Conservation (phyloP, 2,113 vertebrate genomes). For the Reinhardtius hippoglossoides region DNA sequence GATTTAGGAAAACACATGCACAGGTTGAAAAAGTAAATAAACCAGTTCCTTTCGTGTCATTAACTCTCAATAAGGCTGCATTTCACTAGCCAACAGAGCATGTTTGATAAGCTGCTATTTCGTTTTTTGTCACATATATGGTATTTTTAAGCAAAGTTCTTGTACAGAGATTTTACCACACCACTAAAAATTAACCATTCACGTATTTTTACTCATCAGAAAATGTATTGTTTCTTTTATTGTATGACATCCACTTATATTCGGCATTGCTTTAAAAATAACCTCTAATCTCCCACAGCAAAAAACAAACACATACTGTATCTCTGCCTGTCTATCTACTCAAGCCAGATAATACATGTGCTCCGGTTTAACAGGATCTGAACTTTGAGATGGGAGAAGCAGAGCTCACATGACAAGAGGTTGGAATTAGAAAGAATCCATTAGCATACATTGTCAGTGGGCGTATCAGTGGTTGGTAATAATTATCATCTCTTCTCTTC, state of each 20-base stretch:
- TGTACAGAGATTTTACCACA: no score
- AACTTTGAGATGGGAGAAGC: background rate
- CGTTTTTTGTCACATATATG: no score
- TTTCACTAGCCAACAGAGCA: background rate
- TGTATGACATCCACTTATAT: background rate
- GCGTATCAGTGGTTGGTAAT: background rate
- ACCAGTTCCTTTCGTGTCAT: background rate
- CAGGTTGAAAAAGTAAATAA: background rate
- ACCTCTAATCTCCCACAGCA: background rate
- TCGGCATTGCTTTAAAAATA: background rate
- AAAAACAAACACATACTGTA: background rate
- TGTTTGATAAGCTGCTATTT: no score
- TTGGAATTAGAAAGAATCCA: constrained; percentile 13
- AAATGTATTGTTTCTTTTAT: no score
- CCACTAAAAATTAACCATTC: no score
- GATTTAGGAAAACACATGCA: background rate
- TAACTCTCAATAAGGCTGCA: background rate
- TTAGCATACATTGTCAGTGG: background rate
- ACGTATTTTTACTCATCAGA: no score
- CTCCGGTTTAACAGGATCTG: background rate
- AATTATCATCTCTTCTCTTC: background rate
- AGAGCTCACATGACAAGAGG: background rate
- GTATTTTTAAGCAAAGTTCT: no score
- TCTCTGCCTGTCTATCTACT: background rate
- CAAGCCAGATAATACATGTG: background rate